A percentile compares a stretch with the other conserved stretches of the same genome.
Evolutionary conservation across 2,888 invertebrate species (phyloP).

Genomic region (Caenorhabditis auriculariae): DNA sequence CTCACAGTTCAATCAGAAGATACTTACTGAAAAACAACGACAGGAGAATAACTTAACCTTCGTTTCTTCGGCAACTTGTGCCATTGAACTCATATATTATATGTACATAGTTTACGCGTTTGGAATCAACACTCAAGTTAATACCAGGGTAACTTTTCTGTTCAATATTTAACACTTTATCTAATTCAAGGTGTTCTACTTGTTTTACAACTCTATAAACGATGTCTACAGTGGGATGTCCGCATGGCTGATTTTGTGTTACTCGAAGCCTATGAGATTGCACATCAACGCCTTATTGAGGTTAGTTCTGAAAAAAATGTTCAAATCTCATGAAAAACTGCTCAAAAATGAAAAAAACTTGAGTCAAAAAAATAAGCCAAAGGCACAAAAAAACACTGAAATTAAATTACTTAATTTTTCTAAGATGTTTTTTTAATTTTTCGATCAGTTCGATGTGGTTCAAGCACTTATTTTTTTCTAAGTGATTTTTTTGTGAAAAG

Average conservation of each 20-base stretch:
- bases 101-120: slow-evolving; percentile 34
- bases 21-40: slow-evolving; percentile 34
- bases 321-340: no score
- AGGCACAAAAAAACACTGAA: no score
- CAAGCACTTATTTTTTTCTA: no score
- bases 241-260: slow-evolving; percentile 36
- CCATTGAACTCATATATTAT: slow-evolving; percentile 34
- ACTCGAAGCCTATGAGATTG: slow-evolving; percentile 24
- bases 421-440: no score
- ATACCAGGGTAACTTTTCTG: slow-evolving; percentile 17
- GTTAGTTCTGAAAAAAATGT: no score
- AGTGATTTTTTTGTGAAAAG: no score
- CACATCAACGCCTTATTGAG: slow-evolving; percentile 22
- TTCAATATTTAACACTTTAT: neutral
- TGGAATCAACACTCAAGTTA: slow-evolving; percentile 35
- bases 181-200: slow-evolving; percentile 32
- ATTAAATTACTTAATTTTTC: no score
- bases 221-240: slow-evolving; percentile 36
- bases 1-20: slow-evolving; percentile 23
- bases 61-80: slow-evolving; percentile 32
- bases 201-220: slow-evolving; percentile 37
- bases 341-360: no score
- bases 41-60: slow-evolving; percentile 36
- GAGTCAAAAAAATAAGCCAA: no score
- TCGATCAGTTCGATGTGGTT: no score